Evolutionary conservation across 2,113 vertebrate species (phyloP), one percentile per base, ranked within the genome.

Genomic region (Scomber colias): DNA sequence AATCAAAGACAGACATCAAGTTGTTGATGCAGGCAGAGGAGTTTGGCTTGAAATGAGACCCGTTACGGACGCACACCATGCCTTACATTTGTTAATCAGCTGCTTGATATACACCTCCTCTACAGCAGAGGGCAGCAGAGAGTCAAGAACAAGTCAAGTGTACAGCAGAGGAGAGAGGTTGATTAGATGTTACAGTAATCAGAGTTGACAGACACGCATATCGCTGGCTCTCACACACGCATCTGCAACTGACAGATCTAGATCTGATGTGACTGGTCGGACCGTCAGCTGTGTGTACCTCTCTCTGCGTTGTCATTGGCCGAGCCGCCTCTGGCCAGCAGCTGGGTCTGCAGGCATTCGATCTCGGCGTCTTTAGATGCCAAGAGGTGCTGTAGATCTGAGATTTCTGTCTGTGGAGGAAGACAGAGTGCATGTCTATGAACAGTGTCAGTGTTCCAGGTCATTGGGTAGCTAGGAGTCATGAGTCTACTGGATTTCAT

Each of bases 361-460:
- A 99, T 98, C 93, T 99, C 98, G 10, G 96, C 93, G 63, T 99
- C 98, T 93, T 97, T 99, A 76, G 97, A 93, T 73, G 95, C 94
- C 74, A 99, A 84, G 1, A 97, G 91, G 87, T 98, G 96, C 87
- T 98, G 96, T 35, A 99, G 96, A 83, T 98, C 96, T 12, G 95
- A 95, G 68, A 99, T 98, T 89, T 99, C 96, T 0, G 95, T 95
- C 98, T 99, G 94, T 8, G 76, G 84, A 90, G 44, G 55, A 49
- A 45, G 14, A 76, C 30, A 51, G 46, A 79, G 56, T 1, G 11
- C 21, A 54, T 31, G 6, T 84, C 53, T n/a, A 27, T 74, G 44
- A 74, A 50, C 59, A n/a, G 69, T 11, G 35, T 63, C 27, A 5
- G 15, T 65, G 35, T 67, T 82, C 51, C 48, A 69, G 67, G 59